Base-by-base conservation (phyloP, 2,113 vertebrate genomes). In the Clarias macrocephalus region DNA sequence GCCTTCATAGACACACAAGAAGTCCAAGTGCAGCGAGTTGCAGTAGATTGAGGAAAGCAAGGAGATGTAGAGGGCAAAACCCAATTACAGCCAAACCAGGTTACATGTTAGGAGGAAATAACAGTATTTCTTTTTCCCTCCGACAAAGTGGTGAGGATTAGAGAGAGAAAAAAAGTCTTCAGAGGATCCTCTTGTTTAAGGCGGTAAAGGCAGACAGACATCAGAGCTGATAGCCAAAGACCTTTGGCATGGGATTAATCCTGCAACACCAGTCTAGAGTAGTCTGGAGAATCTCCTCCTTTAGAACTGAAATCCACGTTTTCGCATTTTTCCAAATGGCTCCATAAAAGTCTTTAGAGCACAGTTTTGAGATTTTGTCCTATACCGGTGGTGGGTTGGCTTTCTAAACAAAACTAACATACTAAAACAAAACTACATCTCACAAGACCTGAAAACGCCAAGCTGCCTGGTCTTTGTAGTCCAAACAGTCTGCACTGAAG, bases 401-500 rank as follows among this genome's bases (percentile, higher is more conserved):
- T 56, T 70, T 70, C 63, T 70, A 68, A 86, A 80, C 15, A 12
- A 85, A 54, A 79, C 75, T 77, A 65, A 79, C 72, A 87, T 63
- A 33, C 37, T 62, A 54, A 30, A 56, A 82, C 70, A 84, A 75
- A 68, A 81, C 68, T n/a, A 63, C 82, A 89, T 76, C 79, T 98
- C 96, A 99, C 96, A 99, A 96, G 91, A 99, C 97, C 93, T 99
- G 98, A 95, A 99, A 99, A 86, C 97, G 96, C 98, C 98, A 99
- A 0, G 98, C 96, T 0, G 97, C 95, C 95, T 99, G 98, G 94
- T 99, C 98, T 93, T 99, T 99, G 95, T 99, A 99, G 97, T 99
- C 98, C 91, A 99, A 96, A 94, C 98, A 99, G 92, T 99, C 98
- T 13, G 88, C 94, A 91, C 97, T 99, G 94, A 99, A 99, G 96